Conservation (phyloP, 2,888 invertebrate species). For the Lasioglossum leucozonium region DNA sequence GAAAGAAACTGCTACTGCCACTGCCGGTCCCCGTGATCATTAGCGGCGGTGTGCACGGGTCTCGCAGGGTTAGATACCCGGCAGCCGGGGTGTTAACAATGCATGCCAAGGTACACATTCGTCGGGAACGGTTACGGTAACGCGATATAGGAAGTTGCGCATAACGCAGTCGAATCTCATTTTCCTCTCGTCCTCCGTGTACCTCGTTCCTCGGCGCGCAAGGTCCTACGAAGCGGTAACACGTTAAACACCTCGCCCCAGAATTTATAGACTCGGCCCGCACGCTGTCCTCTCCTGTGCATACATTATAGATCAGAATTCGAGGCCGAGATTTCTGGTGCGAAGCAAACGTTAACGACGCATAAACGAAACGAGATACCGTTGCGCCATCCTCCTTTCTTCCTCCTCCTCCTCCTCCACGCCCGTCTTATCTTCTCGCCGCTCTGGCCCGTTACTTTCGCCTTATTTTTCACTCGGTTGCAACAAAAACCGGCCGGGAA, state of each 20-base stretch:
- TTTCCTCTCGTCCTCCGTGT: slow-evolving; percentile 25
- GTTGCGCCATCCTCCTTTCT: not conserved
- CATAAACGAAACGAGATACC: not conserved
- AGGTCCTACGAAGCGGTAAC: not conserved
- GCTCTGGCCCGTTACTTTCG: not conserved
- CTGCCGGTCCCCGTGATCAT: slow-evolving; percentile 19
- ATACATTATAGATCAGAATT: slow-evolving; percentile 28
- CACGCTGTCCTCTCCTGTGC: not conserved
- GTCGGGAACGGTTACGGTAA: slow-evolving; percentile 31
- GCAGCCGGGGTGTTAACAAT: slow-evolving; percentile 12
- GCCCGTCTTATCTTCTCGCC: not conserved
- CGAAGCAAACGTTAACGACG: not conserved
- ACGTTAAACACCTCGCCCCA: slow-evolving; percentile 43
- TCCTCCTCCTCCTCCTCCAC: too few relatives aligned
- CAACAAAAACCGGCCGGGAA: slow-evolving; percentile 13
- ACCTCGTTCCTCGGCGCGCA: slow-evolving; percentile 31
- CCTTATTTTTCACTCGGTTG: not conserved
- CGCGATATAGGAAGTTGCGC: slow-evolving; percentile 20
- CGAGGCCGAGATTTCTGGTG: not conserved
- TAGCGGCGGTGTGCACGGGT: not conserved
- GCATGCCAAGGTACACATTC: slow-evolving; percentile 34
- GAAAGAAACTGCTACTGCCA: not conserved
- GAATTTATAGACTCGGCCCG: slow-evolving; percentile 39
- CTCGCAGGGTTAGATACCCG: not conserved
- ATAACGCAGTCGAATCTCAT: slow-evolving; percentile 26